These are phyloP conservation scores for Drosophila rufa DNA, from an alignment of 1,140 invertebrate genomes.

Conservation along the genomic window DNA sequence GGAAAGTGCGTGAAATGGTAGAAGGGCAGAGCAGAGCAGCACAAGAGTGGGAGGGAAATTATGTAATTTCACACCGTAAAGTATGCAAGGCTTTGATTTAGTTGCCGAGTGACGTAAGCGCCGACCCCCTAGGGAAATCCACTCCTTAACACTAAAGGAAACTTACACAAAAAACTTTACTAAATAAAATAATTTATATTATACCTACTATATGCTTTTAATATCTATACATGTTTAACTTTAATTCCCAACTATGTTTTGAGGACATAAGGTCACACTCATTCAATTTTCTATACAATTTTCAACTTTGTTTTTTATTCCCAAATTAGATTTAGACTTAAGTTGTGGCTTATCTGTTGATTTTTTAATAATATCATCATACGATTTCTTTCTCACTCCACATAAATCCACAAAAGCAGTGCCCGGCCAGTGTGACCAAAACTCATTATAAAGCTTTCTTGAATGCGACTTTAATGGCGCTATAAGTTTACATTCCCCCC, in stretches of 20 bases:
- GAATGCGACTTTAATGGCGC: conserved; percentile 36
- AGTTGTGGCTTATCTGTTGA: too few species aligned
- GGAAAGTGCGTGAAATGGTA: conserved; percentile 19
- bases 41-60: conserved; percentile 34
- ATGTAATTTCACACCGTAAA: conserved; percentile 68
- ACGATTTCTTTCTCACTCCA: not conserved
- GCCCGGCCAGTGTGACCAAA: conserved; percentile 4
- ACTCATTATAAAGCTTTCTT: conserved; percentile 16
- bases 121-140: not conserved
- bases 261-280: not conserved
- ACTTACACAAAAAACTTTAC: not conserved
- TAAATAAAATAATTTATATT: not conserved
- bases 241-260: not conserved
- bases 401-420: not conserved
- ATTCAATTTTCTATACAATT: too few species aligned
- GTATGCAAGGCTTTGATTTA: conserved; percentile 68
- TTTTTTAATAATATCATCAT: not conserved
- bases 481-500: conserved; percentile 25
- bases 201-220: too few species aligned
- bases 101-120: conserved; percentile 55
- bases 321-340: too few species aligned
- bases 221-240: too few species aligned
- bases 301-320: not conserved
- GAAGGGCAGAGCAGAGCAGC: not conserved
- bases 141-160: not conserved